These are phyloP conservation scores for Myopa testacea DNA, from an alignment of 2,888 invertebrate species.

Conservation along the genomic window DNA sequence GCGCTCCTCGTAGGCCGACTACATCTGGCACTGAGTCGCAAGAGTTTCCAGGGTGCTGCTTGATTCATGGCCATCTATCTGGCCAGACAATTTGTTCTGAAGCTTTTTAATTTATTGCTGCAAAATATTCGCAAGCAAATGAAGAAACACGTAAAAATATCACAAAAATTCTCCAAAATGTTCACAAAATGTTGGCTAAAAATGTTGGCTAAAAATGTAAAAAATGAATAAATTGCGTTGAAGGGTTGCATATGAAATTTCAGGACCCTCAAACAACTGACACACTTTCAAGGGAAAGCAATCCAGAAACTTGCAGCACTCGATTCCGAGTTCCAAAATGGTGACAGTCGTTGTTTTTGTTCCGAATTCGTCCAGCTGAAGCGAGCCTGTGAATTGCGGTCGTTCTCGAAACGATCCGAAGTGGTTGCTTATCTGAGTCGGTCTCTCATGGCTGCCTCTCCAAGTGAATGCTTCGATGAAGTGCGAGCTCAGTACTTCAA, in stretches of 20 bases:
- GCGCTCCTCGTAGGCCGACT: conserved; percentile 27
- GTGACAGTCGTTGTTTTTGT: background rate
- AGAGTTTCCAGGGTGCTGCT: conserved; percentile 56
- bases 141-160: too few relatives aligned
- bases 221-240: background rate
- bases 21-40: background rate
- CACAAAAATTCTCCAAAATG: background rate
- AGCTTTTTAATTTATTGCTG: conserved; percentile 29
- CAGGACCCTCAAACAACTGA: conserved; percentile 6
- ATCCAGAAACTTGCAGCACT: background rate
- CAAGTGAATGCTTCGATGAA: too few relatives aligned
- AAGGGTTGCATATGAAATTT: conserved; percentile 16
- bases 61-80: conserved; percentile 63
- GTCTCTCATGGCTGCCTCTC: background rate
- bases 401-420: conserved; percentile 17
- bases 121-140: background rate
- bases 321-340: background rate
- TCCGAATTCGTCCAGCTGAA: background rate
- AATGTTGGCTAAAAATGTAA: background rate
- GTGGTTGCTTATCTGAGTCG: background rate
- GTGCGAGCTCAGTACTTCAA: too few relatives aligned
- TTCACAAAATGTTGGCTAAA: conserved; percentile 5
- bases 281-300: background rate
- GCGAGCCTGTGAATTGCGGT: conserved; percentile 18
- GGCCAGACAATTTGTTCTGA: conserved; percentile 20